Percentiles rank a stretch among this genome's conserved stretches.
Evolutionary conservation across 2,797 vertebrate genomes (phyloP).

Genomic region (Dermochelys coriacea): DNA sequence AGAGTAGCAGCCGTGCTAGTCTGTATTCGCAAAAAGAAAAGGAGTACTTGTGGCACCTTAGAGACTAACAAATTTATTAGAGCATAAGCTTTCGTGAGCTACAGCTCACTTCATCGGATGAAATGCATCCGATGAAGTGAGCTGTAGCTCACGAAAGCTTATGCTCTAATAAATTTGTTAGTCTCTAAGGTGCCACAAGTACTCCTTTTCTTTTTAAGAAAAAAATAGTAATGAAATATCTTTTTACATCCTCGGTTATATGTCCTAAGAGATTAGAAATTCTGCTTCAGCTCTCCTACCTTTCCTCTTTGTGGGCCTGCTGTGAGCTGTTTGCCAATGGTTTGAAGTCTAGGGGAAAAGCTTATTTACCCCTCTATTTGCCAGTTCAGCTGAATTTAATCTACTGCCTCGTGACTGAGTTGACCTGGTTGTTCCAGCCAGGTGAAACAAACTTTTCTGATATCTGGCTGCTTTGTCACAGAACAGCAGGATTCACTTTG

Average conservation of each 20-base stretch:
- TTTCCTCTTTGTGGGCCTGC: not conserved
- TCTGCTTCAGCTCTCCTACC: slow-evolving; percentile 28
- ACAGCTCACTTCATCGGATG: too few relatives aligned
- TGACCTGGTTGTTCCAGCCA: not conserved
- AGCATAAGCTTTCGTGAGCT: too few relatives aligned
- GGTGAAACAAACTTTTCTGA: not conserved
- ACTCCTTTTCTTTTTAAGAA: too few relatives aligned
- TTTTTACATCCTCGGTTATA: slow-evolving; percentile 70
- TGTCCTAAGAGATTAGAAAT: slow-evolving; percentile 59
- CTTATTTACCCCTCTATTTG: not conserved
- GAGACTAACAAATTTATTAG: too few relatives aligned
- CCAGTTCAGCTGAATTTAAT: not conserved
- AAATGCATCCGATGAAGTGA: too few relatives aligned
- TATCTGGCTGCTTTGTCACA: not conserved
- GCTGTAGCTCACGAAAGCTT: too few relatives aligned
- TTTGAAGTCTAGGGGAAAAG: not conserved
- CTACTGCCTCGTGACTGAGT: not conserved
- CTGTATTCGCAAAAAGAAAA: too few relatives aligned
- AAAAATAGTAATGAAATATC: slow-evolving; percentile 66
- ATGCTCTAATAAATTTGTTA: too few relatives aligned
- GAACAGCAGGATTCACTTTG: not conserved
- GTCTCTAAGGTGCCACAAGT: too few relatives aligned
- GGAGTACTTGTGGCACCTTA: too few relatives aligned
- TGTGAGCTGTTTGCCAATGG: slow-evolving; percentile 3
- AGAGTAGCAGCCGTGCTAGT: too few relatives aligned